These are phyloP conservation scores for Macrocentrus cingulum DNA, from an alignment of 1,140 invertebrate genomes.

Conservation along the genomic window DNA sequence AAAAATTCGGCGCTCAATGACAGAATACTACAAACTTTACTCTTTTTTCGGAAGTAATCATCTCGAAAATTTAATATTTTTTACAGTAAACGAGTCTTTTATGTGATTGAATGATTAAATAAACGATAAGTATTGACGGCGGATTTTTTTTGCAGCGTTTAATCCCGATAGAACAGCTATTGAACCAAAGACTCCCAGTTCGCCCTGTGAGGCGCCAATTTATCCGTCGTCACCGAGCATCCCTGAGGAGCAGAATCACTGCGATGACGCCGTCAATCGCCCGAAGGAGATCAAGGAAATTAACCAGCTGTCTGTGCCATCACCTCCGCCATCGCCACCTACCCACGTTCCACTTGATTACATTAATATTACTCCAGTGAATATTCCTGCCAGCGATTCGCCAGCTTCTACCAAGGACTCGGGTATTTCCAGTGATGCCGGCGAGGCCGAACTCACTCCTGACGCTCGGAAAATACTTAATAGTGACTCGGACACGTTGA, in stretches of 20 bases:
- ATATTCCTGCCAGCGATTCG: slow-evolving; percentile 6
- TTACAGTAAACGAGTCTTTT: too few relatives aligned
- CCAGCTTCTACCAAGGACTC: not conserved
- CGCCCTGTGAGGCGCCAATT: slow-evolving; percentile 37
- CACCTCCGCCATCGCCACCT: slow-evolving; percentile 38
- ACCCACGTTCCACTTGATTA: slow-evolving; percentile 49
- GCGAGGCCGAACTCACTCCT: not conserved
- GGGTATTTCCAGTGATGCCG: not conserved
- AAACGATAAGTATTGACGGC: too few relatives aligned
- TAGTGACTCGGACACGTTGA: not conserved
- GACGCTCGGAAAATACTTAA: slow-evolving; percentile 1
- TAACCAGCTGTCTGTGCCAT: slow-evolving; percentile 20
- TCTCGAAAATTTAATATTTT: too few relatives aligned
- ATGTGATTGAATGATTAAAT: too few relatives aligned
- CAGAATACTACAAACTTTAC: too few relatives aligned
- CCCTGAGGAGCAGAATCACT: slow-evolving; percentile 28
- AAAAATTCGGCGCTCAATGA: too few relatives aligned
- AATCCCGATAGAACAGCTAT: slow-evolving; percentile 39
- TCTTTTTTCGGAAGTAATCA: too few relatives aligned
- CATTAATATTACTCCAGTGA: slow-evolving; percentile 34
- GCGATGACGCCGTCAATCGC: slow-evolving; percentile 23
- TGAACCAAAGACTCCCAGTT: slow-evolving; percentile 45
- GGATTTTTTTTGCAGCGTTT: slow-evolving; percentile 37
- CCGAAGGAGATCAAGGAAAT: slow-evolving; percentile 14
- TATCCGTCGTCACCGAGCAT: slow-evolving; percentile 31